Percentiles rank a stretch among this genome's conserved stretches.
Evolutionary conservation across 2,113 vertebrate genomes (phyloP).

Genomic region (Sinocyclocheilus maitianheensis): DNA sequence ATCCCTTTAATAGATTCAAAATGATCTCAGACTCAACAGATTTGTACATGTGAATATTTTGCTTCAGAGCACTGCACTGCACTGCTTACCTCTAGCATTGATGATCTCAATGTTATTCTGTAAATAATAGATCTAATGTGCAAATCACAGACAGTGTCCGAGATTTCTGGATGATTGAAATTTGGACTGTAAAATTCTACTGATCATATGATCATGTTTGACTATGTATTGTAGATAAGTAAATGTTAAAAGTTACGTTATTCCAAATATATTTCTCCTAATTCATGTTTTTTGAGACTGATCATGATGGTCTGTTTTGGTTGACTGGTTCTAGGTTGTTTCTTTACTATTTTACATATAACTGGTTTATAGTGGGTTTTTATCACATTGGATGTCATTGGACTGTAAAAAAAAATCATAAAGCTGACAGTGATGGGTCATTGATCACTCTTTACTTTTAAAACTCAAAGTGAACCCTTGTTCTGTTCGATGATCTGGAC

Average conservation of each 20-base stretch:
- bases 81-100: neutral
- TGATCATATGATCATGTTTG: conserved; percentile 24
- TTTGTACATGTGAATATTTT: neutral
- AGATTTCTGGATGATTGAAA: conserved; percentile 13
- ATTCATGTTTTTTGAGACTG: conserved; percentile 8
- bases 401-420: too few species aligned
- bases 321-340: neutral
- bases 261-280: conserved; percentile 26
- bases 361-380: neutral
- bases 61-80: neutral
- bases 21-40: conserved; percentile 2
- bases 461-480: neutral
- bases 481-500: neutral
- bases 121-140: conserved; percentile 41
- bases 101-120: conserved; percentile 37
- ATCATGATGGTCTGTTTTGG: neutral
- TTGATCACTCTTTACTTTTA: neutral
- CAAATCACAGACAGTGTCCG: conserved; percentile 22
- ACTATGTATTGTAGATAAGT: conserved; percentile 48
- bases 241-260: conserved; percentile 29
- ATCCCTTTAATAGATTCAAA: neutral
- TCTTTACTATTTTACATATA: neutral
- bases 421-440: neutral
- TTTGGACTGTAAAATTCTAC: conserved; percentile 27
- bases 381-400: neutral